phyloP scores from a whole-genome alignment of 2,888 invertebrate species.

The Diachrysia chrysitis region DNA sequence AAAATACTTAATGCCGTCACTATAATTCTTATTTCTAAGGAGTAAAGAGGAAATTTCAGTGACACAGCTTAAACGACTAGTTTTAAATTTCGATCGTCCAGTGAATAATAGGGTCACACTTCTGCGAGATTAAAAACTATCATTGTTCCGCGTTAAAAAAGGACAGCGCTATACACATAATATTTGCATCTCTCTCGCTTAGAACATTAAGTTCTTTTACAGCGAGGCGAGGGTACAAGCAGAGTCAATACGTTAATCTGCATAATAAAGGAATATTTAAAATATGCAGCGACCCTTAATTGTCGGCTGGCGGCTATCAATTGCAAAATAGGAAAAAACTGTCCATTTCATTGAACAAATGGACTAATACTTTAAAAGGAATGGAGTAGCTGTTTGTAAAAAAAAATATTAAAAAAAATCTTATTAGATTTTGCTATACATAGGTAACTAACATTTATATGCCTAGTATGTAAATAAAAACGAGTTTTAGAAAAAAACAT shows the following conservation, averaged over 20 bases:
- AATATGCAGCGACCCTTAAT: constrained; percentile 85
- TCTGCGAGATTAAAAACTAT: constrained; percentile 41
- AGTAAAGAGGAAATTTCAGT: constrained; percentile 12
- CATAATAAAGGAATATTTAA: constrained; percentile 86
- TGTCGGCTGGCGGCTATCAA: constrained; percentile 85
- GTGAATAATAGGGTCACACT: constrained; percentile 32
- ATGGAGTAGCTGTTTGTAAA: constrained; percentile 59
- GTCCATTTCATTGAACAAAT: constrained; percentile 81
- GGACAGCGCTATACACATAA: constrained; percentile 24
- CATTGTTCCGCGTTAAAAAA: constrained; percentile 30
- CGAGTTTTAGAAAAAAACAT: too few species aligned
- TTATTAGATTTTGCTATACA: too few species aligned
- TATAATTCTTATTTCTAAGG: constrained; percentile 10
- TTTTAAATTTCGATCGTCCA: constrained; percentile 26
- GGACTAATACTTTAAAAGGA: constrained; percentile 70
- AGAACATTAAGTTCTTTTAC: constrained; percentile 39
- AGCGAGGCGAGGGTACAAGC: constrained; percentile 41
- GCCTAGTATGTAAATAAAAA: too few species aligned
- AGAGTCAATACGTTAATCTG: constrained; percentile 86
- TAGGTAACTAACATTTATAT: too few species aligned
- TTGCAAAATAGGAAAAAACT: constrained; percentile 86
- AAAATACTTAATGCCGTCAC: neutral
- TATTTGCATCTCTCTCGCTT: constrained; percentile 29
- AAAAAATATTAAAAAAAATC: neutral
- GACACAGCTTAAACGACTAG: constrained; percentile 5